A percentile compares a stretch with the other conserved stretches of the same genome.
Evolutionary conservation across 2,888 invertebrate species (phyloP).

Genomic region (Nesidiocoris tenuis): DNA sequence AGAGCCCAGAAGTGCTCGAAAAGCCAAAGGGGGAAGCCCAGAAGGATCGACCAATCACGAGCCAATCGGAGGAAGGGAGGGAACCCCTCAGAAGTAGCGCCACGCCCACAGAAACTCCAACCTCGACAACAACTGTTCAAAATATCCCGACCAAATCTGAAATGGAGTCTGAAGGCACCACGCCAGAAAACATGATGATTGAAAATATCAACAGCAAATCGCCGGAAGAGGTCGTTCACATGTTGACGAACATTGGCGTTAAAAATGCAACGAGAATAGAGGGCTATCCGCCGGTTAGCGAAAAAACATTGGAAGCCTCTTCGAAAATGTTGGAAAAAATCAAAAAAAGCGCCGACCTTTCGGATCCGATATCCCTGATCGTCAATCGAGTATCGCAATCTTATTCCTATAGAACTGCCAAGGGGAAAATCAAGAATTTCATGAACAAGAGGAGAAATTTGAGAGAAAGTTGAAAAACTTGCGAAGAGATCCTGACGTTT

Average conservation of each 20-base stretch:
- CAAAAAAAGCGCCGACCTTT: constrained; percentile 6
- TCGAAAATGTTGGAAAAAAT: constrained; percentile 22
- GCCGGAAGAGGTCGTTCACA: constrained; percentile 47
- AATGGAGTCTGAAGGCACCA: neutral
- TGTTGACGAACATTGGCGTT: constrained; percentile 45
- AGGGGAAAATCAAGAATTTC: constrained; percentile 40
- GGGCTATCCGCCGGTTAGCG: constrained; percentile 30
- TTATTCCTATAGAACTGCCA: constrained; percentile 47
- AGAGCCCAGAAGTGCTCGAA: constrained; percentile 20
- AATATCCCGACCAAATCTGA: constrained; percentile 10
- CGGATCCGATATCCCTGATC: constrained; percentile 47
- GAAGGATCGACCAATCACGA: neutral
- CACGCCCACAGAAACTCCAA: neutral
- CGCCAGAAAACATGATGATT: constrained; percentile 14
- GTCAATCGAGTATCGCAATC: constrained; percentile 49
- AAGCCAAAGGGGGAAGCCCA: neutral
- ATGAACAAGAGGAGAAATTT: constrained; percentile 6
- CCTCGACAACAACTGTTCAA: neutral
- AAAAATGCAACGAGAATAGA: constrained; percentile 31
- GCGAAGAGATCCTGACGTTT: neutral
- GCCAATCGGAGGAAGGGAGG: too few species aligned
- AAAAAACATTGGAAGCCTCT: constrained; percentile 24
- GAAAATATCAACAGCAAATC: constrained; percentile 41
- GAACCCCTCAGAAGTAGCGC: too few species aligned
- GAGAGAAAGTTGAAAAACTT: neutral